These are phyloP conservation scores for Dipodomys merriami DNA, from an alignment of 2,113 vertebrate species.

Conservation along the genomic window DNA sequence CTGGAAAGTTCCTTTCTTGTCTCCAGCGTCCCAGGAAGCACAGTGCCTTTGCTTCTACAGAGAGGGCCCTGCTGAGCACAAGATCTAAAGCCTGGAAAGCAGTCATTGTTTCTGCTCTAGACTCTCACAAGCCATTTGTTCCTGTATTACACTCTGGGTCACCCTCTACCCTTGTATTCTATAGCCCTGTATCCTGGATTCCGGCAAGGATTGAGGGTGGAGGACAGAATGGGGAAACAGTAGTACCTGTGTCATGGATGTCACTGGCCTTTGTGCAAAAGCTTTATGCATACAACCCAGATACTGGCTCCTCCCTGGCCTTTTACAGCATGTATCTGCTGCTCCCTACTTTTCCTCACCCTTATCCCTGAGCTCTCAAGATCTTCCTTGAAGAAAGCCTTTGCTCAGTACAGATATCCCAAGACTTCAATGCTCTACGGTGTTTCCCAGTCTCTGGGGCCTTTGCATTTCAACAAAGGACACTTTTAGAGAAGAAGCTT, in stretches of 20 bases:
- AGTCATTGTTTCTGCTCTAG: not conserved
- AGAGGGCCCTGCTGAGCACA: not conserved
- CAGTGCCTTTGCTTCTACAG: too few species aligned
- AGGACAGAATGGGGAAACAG: not conserved
- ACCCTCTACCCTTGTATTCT: not conserved
- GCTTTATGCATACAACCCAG: not conserved
- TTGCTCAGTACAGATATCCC: not conserved
- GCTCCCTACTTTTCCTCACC: not conserved
- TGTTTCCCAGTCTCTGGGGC: not conserved
- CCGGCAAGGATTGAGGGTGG: not conserved
- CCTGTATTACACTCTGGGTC: not conserved
- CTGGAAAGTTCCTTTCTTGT: not conserved
- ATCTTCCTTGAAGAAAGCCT: not conserved
- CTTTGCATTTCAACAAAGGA: not conserved
- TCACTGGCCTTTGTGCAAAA: not conserved
- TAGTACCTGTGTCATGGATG: too few species aligned
- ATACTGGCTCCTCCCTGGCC: not conserved
- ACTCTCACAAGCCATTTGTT: not conserved
- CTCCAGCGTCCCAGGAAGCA: not conserved
- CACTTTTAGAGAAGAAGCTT: not conserved
- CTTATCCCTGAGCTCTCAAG: not conserved
- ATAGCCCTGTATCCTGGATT: accelerated
- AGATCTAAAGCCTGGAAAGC: not conserved
- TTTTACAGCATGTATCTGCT: not conserved
- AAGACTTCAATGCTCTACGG: not conserved